Conservation (phyloP, 2,797 vertebrate genomes). For the Meda fulgida region DNA sequence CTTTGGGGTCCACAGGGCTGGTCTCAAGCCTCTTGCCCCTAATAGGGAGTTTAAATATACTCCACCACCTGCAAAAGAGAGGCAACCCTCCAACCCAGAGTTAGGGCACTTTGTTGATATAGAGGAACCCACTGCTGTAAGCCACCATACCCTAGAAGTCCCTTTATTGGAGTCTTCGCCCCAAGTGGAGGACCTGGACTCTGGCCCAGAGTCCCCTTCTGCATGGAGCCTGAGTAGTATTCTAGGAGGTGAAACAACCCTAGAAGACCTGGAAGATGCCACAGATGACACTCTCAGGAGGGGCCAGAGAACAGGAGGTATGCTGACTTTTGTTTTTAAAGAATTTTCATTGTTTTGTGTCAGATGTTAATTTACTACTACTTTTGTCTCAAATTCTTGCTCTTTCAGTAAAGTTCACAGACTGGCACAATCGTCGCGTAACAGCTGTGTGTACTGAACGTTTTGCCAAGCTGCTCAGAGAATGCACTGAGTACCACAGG, state of each 20-base stretch:
- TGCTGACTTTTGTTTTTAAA: background rate
- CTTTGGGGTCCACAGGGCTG: slow-evolving; percentile 18
- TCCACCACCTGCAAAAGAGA: background rate
- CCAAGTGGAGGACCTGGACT: slow-evolving; percentile 41
- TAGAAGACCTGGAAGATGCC: slow-evolving; percentile 50
- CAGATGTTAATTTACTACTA: background rate
- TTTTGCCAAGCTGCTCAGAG: slow-evolving; percentile 75
- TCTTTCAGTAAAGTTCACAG: slow-evolving; percentile 65
- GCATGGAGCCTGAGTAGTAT: slow-evolving; percentile 29
- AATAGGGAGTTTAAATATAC: background rate
- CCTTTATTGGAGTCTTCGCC: slow-evolving; percentile 7
- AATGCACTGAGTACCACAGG: slow-evolving; percentile 68
- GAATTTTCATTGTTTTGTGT: background rate
- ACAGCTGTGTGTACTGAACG: slow-evolving; percentile 71
- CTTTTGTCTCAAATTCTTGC: background rate
- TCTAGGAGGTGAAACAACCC: slow-evolving; percentile 18
- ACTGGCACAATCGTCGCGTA: slow-evolving; percentile 75
- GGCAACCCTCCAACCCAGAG: slow-evolving; percentile 11
- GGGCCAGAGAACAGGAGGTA: slow-evolving; percentile 63
- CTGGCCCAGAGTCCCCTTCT: slow-evolving; percentile 44
- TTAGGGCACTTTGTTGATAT: background rate
- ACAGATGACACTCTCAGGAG: slow-evolving; percentile 27
- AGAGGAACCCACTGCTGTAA: background rate
- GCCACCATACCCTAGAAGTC: background rate
- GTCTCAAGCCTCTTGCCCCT: background rate